Evolutionary conservation across 2,888 invertebrate species (phyloP).

Genomic region (Drosophila vallismaia): DNA sequence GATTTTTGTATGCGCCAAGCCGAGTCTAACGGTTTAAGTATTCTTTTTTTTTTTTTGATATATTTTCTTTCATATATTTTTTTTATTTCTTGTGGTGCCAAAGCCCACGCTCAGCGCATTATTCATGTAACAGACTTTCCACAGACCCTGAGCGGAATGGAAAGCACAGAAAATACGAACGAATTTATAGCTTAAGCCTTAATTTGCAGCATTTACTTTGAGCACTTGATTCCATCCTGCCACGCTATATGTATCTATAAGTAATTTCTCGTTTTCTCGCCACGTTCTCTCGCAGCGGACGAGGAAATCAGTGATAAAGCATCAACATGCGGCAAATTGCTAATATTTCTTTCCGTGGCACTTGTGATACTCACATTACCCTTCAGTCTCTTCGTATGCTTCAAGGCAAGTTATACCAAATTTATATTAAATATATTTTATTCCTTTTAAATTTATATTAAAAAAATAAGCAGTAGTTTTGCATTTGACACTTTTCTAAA

Average conservation of each 20-base stretch:
- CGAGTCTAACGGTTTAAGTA: slow-evolving; percentile 32
- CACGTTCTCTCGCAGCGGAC: slow-evolving; percentile 85
- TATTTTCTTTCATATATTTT: neutral
- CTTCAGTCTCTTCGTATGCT: slow-evolving; percentile 95
- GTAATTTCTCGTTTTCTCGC: slow-evolving; percentile 57
- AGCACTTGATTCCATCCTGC: slow-evolving; percentile 40
- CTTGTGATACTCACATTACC: slow-evolving; percentile 94
- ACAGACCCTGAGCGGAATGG: slow-evolving; percentile 15
- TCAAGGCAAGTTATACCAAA: slow-evolving; percentile 90
- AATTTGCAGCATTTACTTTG: slow-evolving; percentile 68
- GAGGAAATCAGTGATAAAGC: slow-evolving; percentile 86
- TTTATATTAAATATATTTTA: neutral
- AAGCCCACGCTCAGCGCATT: slow-evolving; percentile 37
- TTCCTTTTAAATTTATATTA: neutral
- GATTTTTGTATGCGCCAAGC: slow-evolving; percentile 44
- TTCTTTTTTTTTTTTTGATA: slow-evolving; percentile 29
- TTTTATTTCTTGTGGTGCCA: slow-evolving; percentile 17
- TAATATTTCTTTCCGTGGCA: slow-evolving; percentile 92
- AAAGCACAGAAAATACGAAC: slow-evolving; percentile 29
- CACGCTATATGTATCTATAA: slow-evolving; percentile 41
- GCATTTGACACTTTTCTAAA: slow-evolving; percentile 5
- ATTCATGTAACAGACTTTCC: slow-evolving; percentile 32
- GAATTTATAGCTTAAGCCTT: slow-evolving; percentile 48
- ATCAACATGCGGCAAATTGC: slow-evolving; percentile 92
- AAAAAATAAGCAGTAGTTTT: neutral